Base-by-base conservation (phyloP, 2,888 invertebrate genomes). In the Troilus luridus region DNA sequence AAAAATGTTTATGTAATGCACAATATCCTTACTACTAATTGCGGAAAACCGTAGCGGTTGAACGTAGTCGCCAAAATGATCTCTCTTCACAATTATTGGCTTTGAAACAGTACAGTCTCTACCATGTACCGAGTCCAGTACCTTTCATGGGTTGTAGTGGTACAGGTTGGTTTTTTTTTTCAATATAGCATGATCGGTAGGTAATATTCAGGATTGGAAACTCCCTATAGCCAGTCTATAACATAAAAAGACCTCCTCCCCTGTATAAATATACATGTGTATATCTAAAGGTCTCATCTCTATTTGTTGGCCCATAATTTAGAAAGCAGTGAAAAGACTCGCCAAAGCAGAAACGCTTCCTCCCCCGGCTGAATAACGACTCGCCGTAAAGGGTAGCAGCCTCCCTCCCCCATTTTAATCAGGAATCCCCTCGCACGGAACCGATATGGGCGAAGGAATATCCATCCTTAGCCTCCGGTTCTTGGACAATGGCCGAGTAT, bases 211-310 rank as follows among this genome's bases (percentile, higher is more conserved):
- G 6, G 24, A 67, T 6, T 67, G 27, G 6, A 12, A 77, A 77
- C 27, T 2, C 41, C 41, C 27, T 41, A 8, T 77, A 41, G 7
- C 27, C 27, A 72, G 41, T 19, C 12, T 77, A 77, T 77, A 72
- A 27, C 27, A 77, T 77, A 77, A 41, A 41, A 77, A 41, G 41
- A 27, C 9, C 59, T 1, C 59, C 72, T n/a, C 72, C 72, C 14
- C 72, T 77, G 41, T 77, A 77, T 77, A 77, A 77, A 77, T 77
- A 77, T 77, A 41, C 56, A 85, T 85, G 56, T 85, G 56, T 85
- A 85, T 85, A 85, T 85, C 85, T 85, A 85, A 85, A 85, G 85
- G 85, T 85, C 85, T 85, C 85, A 85, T 85, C 85, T 85, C 85
- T n/a, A 85, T 85, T 85, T 85, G 85, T 85, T 85, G 85, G 85